phyloP scores from a whole-genome alignment of 2,113 vertebrate species.

The Tinamus guttatus region DNA sequence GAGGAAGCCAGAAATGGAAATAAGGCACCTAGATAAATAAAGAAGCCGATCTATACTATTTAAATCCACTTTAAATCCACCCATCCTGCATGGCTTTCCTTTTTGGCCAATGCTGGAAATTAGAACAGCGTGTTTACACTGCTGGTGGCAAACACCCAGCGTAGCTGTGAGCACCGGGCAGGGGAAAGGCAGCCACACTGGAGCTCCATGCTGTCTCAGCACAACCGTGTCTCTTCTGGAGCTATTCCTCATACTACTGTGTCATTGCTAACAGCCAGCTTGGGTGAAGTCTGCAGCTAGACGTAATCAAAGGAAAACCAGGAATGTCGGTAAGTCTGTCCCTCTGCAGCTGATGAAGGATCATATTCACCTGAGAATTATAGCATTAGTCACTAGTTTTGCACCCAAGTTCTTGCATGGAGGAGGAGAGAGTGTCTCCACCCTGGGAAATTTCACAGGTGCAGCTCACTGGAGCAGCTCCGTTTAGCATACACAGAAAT shows the following conservation, averaged over 20 bases:
- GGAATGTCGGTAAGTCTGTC: not conserved
- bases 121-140: not conserved
- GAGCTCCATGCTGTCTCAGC: not conserved
- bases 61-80: too few species aligned
- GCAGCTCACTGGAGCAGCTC: not conserved
- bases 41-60: not conserved
- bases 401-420: not conserved
- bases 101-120: not conserved
- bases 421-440: not conserved
- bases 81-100: not conserved
- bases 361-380: not conserved
- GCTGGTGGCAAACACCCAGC: not conserved
- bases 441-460: not conserved
- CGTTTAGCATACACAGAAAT: not conserved
- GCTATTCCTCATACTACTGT: not conserved
- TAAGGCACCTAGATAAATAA: not conserved
- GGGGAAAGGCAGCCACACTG: not conserved
- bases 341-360: not conserved
- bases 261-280: not conserved
- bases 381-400: fast-evolving
- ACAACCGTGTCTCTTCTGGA: not conserved
- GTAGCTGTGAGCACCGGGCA: not conserved
- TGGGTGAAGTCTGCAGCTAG: not conserved
- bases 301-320: not conserved
- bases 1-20: not conserved